Evolutionary conservation across 2,888 invertebrate genomes (phyloP), one percentile per base, ranked within the genome.

Genomic region (Herminia tarsipennalis): DNA sequence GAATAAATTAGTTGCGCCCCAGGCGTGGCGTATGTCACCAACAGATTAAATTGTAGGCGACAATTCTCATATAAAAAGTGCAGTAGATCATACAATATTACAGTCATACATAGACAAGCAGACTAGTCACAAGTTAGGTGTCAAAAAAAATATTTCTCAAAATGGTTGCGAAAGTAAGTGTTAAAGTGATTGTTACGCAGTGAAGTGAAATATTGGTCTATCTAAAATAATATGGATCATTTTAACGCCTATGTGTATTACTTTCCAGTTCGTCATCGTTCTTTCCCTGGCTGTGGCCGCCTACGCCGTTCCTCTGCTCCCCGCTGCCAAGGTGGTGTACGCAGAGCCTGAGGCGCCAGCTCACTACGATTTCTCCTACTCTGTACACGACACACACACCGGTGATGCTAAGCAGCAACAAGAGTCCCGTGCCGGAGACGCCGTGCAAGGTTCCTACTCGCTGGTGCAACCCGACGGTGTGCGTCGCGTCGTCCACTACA

Each of bases 351-450:
- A 86, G 45, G 78, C 75, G 0, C 88, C 88, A 13, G 87, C 88
- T 3, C 78, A 86, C 51, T 90, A 90, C 75, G 86, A 88, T 25
- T 89, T 81, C 77, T 71, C 77, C 21, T 90, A 91, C 78, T 85
- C 88, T 37, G 88, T 92, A 33, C 85, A 88, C 47, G 91, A 92
- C 59, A 61, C 71, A 3, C 83, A 85, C 66, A 86, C 75, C 65
- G 88, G 90, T 1, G 92, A 92, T 70, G 71, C 88, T 58, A 92
- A 92, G 71, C 78, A 88, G 56, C 91, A 91, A 71, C 80, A 88
- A 56, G 92, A 92, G 57, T 67, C 77, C 38, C 91, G 91, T 55
- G 58, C 71, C 54, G 91, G 91, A 1, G 87, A 92, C 63, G 73
- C 66, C 47, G 88, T 91, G 24, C 87, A 86, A 22, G 91, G 92